Conservation (phyloP, 2,888 invertebrate genomes). For the Embidobia sp. region DNA sequence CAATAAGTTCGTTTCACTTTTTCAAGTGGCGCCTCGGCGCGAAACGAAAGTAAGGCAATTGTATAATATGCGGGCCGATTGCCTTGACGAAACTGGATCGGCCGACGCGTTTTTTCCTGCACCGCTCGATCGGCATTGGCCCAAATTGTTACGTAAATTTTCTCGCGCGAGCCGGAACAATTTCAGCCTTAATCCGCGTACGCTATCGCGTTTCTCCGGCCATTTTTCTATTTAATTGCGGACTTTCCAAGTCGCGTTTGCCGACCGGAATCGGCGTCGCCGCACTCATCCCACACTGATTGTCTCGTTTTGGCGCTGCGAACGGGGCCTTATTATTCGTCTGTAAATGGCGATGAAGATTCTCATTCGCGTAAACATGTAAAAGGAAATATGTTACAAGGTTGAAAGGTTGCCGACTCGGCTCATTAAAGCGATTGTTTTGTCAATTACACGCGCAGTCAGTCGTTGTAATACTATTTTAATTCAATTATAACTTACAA, state of each 20-base stretch:
- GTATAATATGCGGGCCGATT: conserved; percentile 41
- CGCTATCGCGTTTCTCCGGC: conserved; percentile 3
- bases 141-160: too few species aligned
- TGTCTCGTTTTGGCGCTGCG: conserved; percentile 20
- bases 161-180: too few species aligned
- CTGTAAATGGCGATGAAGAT: conserved; percentile 37
- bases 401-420: conserved; percentile 53
- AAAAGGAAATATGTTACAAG: conserved; percentile 73
- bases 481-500: not conserved
- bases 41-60: conserved; percentile 44
- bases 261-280: conserved; percentile 1
- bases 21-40: conserved; percentile 28
- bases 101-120: conserved; percentile 4
- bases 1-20: conserved; percentile 64
- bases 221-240: conserved; percentile 12
- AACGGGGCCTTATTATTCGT: conserved; percentile 2
- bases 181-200: conserved; percentile 8
- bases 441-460: not conserved
- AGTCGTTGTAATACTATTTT: conserved; percentile 13
- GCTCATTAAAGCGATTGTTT: conserved; percentile 27
- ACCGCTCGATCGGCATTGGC: too few species aligned
- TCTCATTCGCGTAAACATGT: conserved; percentile 22
- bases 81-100: conserved; percentile 53
- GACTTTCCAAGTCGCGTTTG: conserved; percentile 25
- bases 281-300: conserved; percentile 27